These are phyloP conservation scores for Lysandra coridon DNA, from an alignment of 2,888 invertebrate species.

Conservation along the genomic window DNA sequence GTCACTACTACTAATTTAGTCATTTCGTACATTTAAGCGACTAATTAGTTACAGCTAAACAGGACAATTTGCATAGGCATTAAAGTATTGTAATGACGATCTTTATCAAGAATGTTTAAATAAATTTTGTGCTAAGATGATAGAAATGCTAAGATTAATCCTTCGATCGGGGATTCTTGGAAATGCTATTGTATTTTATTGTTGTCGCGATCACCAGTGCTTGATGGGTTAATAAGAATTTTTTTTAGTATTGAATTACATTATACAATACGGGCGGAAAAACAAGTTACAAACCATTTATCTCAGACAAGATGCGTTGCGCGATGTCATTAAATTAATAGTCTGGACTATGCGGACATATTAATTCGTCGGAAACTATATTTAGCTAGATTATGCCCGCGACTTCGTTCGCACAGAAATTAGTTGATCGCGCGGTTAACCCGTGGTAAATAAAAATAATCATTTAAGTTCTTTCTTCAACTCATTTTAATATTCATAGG, in stretches of 20 bases:
- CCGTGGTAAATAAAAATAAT: too few species aligned
- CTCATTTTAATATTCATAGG: too few species aligned
- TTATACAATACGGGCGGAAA: neutral
- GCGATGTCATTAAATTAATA: neutral
- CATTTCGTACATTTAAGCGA: neutral
- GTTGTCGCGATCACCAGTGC: too few species aligned
- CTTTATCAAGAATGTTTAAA: neutral
- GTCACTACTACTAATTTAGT: neutral
- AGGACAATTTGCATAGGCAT: neutral
- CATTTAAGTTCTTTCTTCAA: too few species aligned
- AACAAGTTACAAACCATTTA: neutral
- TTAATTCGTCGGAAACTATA: neutral
- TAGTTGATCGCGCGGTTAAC: neutral
- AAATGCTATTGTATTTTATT: too few species aligned
- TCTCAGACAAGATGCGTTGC: neutral
- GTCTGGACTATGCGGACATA: neutral
- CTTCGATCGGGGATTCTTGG: too few species aligned
- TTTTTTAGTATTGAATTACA: neutral
- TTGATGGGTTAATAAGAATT: too few species aligned
- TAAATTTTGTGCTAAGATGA: too few species aligned
- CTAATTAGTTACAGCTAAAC: neutral
- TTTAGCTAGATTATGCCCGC: neutral
- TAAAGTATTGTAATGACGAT: neutral
- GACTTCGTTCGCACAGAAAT: neutral
- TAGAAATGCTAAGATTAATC: too few species aligned